phyloP scores from a whole-genome alignment of 2,113 vertebrate species.

The Onychostoma macrolepis region DNA sequence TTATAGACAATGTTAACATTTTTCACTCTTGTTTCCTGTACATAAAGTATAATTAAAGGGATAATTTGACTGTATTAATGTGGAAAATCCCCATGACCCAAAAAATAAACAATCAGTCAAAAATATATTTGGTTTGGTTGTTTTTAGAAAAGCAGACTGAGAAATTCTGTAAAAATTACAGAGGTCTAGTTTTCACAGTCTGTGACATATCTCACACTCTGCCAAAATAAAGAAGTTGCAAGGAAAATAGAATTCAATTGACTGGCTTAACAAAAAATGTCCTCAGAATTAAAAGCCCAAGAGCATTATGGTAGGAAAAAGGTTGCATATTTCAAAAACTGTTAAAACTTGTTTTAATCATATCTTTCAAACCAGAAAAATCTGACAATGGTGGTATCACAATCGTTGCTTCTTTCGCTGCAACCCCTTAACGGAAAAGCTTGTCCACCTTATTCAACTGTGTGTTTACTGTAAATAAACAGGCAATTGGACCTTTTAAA shows the following conservation, averaged over 20 bases:
- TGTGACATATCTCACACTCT: neutral
- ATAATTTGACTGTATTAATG: conserved; percentile 25
- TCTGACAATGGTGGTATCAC: neutral
- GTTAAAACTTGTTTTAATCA: neutral
- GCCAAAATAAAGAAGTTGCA: neutral
- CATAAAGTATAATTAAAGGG: conserved; percentile 10
- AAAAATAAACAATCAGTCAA: conserved; percentile 18
- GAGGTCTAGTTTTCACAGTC: neutral
- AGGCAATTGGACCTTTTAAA: too few relatives aligned
- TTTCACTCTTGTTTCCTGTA: conserved; percentile 36
- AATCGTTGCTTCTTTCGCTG: neutral
- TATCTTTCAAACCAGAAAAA: neutral
- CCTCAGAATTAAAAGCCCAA: neutral
- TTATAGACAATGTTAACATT: neutral
- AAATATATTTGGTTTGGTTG: neutral
- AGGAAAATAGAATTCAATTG: neutral
- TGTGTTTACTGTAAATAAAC: too few relatives aligned
- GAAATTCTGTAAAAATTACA: neutral
- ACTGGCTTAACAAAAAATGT: neutral
- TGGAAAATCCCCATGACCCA: neutral
- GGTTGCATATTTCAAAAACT: neutral
- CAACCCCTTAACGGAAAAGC: neutral
- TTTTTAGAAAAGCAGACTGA: neutral
- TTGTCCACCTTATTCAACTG: neutral
- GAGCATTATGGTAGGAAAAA: neutral